Evolutionary conservation across 2,797 vertebrate genomes (phyloP).

Genomic region (Syngnathus acus): DNA sequence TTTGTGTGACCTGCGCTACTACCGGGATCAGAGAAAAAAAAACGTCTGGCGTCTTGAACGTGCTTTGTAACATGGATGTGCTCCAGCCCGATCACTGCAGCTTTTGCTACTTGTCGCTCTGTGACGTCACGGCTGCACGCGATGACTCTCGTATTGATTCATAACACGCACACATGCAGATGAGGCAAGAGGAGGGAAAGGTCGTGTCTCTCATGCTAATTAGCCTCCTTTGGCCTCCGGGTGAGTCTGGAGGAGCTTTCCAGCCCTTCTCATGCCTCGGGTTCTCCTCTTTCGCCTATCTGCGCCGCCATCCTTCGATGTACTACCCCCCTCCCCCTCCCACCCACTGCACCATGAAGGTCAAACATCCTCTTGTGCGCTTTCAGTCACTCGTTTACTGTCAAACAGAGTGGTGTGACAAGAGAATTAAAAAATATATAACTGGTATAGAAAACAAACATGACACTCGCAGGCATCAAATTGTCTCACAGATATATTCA

Average conservation of each 20-base stretch:
- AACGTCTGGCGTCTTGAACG: too few species aligned
- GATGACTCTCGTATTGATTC: slow-evolving; percentile 31
- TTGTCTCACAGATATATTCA: too few species aligned
- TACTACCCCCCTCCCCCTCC: neutral
- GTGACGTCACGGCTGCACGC: slow-evolving; percentile 19
- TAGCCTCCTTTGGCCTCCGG: slow-evolving; percentile 35
- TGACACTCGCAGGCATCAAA: too few species aligned
- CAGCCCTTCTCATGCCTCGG: neutral
- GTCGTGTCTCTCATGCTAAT: slow-evolving; percentile 47
- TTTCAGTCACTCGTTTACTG: neutral
- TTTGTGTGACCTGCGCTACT: too few species aligned
- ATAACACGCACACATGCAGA: slow-evolving; percentile 12
- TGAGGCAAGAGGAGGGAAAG: slow-evolving; percentile 33
- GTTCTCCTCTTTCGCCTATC: neutral
- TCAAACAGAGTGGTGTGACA: too few species aligned
- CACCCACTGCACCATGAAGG: slow-evolving; percentile 11
- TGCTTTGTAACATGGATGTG: too few species aligned
- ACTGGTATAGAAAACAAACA: too few species aligned
- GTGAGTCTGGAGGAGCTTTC: slow-evolving; percentile 25
- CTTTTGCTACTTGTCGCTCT: slow-evolving; percentile 2
- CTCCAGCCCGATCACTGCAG: too few species aligned
- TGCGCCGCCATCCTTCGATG: neutral
- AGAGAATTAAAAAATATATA: too few species aligned
- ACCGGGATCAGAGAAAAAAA: too few species aligned
- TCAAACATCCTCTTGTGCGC: slow-evolving; percentile 9